Evolutionary conservation across 1,140 invertebrate genomes (phyloP).

Genomic region (Batillaria attramentaria): DNA sequence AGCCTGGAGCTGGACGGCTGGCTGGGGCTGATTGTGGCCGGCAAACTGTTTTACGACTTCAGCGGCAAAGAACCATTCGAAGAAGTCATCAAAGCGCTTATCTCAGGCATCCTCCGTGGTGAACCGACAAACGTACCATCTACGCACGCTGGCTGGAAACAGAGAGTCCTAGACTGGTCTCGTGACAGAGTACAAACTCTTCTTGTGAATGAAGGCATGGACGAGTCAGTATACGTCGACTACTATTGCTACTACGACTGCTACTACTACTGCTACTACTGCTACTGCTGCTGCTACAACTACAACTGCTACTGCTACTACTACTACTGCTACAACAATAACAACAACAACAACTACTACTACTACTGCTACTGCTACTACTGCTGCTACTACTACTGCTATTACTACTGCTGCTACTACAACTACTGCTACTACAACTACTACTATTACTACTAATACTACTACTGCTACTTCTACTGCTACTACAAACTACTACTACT

Average conservation of each 20-base stretch:
- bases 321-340: not conserved
- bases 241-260: not conserved
- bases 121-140: too few relatives aligned
- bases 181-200: too few relatives aligned
- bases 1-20: too few relatives aligned
- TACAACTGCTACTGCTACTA: not conserved
- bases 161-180: too few relatives aligned
- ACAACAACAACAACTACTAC: not conserved
- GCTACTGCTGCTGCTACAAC: not conserved
- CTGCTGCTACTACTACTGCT: not conserved
- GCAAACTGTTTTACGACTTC: too few relatives aligned
- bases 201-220: too few relatives aligned
- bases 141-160: too few relatives aligned
- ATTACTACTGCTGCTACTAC: not conserved
- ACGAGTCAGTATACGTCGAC: too few relatives aligned
- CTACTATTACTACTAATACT: not conserved
- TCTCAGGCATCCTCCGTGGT: too few relatives aligned
- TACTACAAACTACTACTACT: constrained; percentile 13
- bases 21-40: too few relatives aligned
- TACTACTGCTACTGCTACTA: not conserved
- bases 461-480: not conserved
- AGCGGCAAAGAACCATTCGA: too few relatives aligned
- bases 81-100: too few relatives aligned
- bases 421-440: constrained; percentile 3
- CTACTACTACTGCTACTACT: not conserved